phyloP scores from a whole-genome alignment of 2,113 vertebrate species.

The Tylochromis polylepis region DNA sequence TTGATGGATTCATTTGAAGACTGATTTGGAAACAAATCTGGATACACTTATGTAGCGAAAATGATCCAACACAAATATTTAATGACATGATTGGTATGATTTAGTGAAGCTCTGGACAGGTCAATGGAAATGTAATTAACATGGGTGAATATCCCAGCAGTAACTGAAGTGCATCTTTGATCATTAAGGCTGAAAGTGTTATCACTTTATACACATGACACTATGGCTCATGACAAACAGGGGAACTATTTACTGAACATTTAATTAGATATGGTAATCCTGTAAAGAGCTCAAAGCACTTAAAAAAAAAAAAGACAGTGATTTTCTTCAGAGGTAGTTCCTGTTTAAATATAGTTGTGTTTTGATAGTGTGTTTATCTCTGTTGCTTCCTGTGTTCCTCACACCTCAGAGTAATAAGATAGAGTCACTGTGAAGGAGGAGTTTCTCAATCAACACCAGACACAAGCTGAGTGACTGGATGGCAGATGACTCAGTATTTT shows the following conservation, averaged over 20 bases:
- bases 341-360: background rate
- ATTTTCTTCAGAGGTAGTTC: background rate
- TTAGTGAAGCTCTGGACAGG: background rate
- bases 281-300: background rate
- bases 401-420: background rate
- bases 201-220: background rate
- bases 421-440: background rate
- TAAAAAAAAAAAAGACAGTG: background rate
- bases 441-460: background rate
- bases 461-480: background rate
- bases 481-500: background rate
- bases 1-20: background rate
- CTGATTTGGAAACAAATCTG: background rate
- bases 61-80: background rate
- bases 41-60: background rate
- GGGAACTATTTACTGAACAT: background rate
- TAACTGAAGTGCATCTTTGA: background rate
- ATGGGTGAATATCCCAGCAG: background rate
- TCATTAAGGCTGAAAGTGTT: background rate
- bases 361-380: background rate
- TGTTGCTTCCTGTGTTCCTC: background rate
- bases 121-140: background rate
- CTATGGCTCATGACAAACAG: background rate
- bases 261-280: background rate
- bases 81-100: background rate